Conservation (phyloP, 2,113 vertebrate genomes). For the Amblyopsis rosae region DNA sequence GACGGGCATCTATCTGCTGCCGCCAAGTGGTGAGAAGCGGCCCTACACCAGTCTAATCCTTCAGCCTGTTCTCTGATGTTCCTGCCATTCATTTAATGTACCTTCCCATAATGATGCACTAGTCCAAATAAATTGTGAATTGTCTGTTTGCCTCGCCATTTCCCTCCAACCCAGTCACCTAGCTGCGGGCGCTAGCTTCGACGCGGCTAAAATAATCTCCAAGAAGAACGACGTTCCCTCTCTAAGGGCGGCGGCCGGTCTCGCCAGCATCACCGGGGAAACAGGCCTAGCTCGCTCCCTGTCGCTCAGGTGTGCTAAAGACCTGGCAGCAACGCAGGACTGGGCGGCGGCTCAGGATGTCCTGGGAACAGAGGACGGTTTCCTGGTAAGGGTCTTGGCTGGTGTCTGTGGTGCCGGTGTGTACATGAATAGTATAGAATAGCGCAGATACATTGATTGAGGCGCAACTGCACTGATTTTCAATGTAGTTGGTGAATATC, state of each 20-base stretch:
- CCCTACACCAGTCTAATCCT: background rate
- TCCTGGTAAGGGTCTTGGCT: conserved; percentile 80
- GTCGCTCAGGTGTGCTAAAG: conserved; percentile 87
- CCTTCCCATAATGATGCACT: too few species aligned
- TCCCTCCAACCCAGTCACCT: conserved; percentile 77
- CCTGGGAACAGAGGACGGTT: conserved; percentile 78
- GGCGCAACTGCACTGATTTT: too few species aligned
- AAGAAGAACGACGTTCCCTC: conserved; percentile 88
- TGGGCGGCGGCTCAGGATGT: conserved; percentile 86
- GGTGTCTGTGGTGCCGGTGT: too few species aligned
- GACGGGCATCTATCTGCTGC: conserved; percentile 92
- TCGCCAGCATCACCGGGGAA: conserved; percentile 84
- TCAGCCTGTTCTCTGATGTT: too few species aligned
- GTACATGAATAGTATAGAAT: too few species aligned
- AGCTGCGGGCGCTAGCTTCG: conserved; percentile 84
- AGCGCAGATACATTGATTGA: too few species aligned
- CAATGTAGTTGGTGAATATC: too few species aligned
- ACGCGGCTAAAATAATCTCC: conserved; percentile 90
- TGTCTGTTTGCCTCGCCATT: conserved; percentile 21
- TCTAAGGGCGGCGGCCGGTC: conserved; percentile 80
- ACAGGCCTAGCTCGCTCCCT: conserved; percentile 80
- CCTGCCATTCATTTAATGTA: too few species aligned
- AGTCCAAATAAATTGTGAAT: background rate
- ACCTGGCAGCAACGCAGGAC: conserved; percentile 80
- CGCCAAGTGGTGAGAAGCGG: conserved; percentile 86